phyloP scores from a whole-genome alignment of 2,113 vertebrate species.

The Pteronura brasiliensis region DNA sequence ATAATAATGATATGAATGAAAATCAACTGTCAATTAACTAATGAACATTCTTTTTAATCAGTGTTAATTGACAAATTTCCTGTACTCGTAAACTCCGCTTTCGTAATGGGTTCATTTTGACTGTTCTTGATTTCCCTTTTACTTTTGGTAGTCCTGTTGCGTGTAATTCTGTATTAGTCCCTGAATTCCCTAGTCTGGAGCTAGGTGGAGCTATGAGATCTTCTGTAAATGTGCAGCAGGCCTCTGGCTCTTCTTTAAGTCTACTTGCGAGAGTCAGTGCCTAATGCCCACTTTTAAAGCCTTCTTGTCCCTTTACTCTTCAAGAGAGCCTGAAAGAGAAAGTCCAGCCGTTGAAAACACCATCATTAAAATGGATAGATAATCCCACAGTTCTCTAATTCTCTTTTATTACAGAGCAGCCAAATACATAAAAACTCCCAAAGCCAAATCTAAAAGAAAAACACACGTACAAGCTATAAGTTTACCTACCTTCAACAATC shows the following conservation, averaged over 20 bases:
- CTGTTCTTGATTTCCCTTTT: constrained; percentile 53
- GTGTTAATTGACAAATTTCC: constrained; percentile 14
- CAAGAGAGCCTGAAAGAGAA: not conserved
- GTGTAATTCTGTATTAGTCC: not conserved
- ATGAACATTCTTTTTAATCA: constrained; percentile 65
- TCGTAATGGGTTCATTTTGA: constrained; percentile 8
- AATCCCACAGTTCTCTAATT: constrained; percentile 40
- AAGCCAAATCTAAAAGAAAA: not conserved
- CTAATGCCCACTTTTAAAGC: not conserved
- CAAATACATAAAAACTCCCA: not conserved
- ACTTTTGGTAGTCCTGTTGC: not conserved
- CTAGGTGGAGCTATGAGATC: constrained; percentile 89
- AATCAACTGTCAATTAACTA: constrained; percentile 66
- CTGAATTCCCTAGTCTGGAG: constrained; percentile 78
- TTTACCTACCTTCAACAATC: not conserved
- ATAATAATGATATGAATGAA: constrained; percentile 54
- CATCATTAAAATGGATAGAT: constrained; percentile 7
- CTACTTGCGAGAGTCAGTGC: not conserved
- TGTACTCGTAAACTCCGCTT: not conserved
- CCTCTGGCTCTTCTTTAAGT: constrained; percentile 22
- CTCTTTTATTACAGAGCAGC: constrained; percentile 27
- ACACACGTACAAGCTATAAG: not conserved
- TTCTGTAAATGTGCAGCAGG: constrained; percentile 67
- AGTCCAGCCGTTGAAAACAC: not conserved
- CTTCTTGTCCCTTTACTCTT: not conserved